Base-by-base conservation (phyloP, 1,140 invertebrate genomes). In the Hycleus cichorii region DNA sequence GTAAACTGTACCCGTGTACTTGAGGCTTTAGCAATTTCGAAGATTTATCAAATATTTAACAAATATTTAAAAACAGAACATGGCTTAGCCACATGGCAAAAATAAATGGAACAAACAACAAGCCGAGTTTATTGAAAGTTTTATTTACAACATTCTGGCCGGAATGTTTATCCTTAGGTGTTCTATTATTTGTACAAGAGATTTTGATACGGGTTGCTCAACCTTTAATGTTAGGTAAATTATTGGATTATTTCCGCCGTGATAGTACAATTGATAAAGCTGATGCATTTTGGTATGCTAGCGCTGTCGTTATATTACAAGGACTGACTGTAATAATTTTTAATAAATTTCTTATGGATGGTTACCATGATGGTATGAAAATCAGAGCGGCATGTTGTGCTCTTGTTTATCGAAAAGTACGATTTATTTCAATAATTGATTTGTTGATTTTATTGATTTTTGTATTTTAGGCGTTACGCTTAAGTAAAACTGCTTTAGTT, bases 401-500 rank as follows among this genome's bases (percentile, higher is more conserved):
- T 3, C 64, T 87, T 11, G 76, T 87, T 38, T 87, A 86, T 64
- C 73, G 84, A 64, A 87, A 87, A 70, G 81, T 81, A 65, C 18
- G 18, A 18, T 18, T 18, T 18, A 18, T 18, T 18, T 18, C 18
- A 18, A 18, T 64, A 51, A 62, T 39, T 32, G 7, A 32, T 7
- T 7, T 32, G 32, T 32, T 7, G 4, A 5, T 32, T 32, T 32
- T 32, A 32, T 32, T 32, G 24, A 47, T 10, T 40, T 12, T 27
- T 53, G 18, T 53, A 45, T 47, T 54, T 39, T 18, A 72, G 81
- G 76, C 83, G 0, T 70, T 87, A 3, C 76, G 77, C 6, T 66
- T 88, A 2, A 87, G 81, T 58, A 77, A 77, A 50, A 82, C 79
- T 0, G 84, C 90, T 0, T 64, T 93, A 24, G 83, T 83, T 0